Evolutionary conservation across 2,888 invertebrate species (phyloP).

Genomic region (Tetragnatha montana): DNA sequence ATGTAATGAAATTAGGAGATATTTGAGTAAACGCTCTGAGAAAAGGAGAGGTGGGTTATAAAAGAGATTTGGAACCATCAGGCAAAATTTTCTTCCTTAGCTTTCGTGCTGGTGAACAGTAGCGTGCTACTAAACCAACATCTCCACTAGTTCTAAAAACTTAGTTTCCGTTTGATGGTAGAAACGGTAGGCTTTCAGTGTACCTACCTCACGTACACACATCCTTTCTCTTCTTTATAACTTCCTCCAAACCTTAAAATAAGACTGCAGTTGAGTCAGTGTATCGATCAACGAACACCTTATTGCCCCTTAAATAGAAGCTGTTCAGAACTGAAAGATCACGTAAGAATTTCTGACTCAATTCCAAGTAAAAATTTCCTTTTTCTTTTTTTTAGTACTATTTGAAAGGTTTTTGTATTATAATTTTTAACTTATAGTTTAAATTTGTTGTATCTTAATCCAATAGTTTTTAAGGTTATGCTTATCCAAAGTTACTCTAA

Average conservation of each 20-base stretch:
- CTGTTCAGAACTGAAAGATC: background rate
- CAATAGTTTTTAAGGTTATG: too few relatives aligned
- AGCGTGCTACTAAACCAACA: background rate
- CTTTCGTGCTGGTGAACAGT: background rate
- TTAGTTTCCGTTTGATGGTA: background rate
- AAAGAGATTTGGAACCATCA: too few relatives aligned
- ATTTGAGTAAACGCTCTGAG: too few relatives aligned
- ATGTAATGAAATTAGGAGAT: too few relatives aligned
- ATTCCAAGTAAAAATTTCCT: background rate
- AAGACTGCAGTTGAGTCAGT: background rate
- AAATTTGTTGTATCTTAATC: too few relatives aligned
- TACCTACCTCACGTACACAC: background rate
- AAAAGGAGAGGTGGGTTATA: too few relatives aligned
- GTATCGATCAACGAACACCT: conserved; percentile 1
- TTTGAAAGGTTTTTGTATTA: too few relatives aligned
- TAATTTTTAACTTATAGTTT: too few relatives aligned
- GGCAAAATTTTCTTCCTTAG: background rate
- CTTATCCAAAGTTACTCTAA: too few relatives aligned
- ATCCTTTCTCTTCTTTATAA: conserved; percentile 37
- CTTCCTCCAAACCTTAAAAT: conserved; percentile 26
- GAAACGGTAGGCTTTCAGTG: background rate
- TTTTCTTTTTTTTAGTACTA: background rate
- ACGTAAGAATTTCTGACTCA: background rate
- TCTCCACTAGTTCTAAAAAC: background rate
- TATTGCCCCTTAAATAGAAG: too few relatives aligned